A percentile compares a stretch with the other conserved stretches of the same genome.
Conservation (phyloP, 2,113 vertebrate species). For the Nesoenas mayeri region DNA sequence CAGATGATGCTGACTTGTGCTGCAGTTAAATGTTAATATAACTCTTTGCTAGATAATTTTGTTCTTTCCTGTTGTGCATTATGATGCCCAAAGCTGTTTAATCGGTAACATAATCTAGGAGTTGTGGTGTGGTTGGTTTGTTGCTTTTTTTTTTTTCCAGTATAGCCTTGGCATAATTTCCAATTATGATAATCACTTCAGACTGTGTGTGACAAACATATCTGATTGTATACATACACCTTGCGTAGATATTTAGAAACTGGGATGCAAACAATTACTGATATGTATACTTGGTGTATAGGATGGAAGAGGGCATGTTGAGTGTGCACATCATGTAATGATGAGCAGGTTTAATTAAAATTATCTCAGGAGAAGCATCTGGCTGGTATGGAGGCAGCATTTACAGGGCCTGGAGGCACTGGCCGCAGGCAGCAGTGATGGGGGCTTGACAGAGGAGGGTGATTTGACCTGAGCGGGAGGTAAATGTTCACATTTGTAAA, state of each 20-base stretch:
- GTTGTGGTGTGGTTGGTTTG: no score
- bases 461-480: rapidly evolving
- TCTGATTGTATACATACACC: background rate
- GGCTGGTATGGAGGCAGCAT: background rate
- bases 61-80: no score
- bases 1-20: background rate
- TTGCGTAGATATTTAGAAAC: background rate
- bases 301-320: background rate
- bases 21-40: background rate
- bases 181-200: background rate
- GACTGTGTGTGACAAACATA: background rate
- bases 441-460: rapidly evolving
- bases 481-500: rapidly evolving
- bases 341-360: background rate
- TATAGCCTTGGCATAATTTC: background rate
- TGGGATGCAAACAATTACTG: background rate
- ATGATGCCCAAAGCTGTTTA: no score
- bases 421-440: background rate
- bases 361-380: background rate
- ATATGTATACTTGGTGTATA: rapidly evolving
- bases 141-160: no score
- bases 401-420: background rate
- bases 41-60: no score
- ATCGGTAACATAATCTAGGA: no score
- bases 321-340: background rate